Base-by-base conservation (phyloP, 2,888 invertebrate species). In the Furcula furcula region DNA sequence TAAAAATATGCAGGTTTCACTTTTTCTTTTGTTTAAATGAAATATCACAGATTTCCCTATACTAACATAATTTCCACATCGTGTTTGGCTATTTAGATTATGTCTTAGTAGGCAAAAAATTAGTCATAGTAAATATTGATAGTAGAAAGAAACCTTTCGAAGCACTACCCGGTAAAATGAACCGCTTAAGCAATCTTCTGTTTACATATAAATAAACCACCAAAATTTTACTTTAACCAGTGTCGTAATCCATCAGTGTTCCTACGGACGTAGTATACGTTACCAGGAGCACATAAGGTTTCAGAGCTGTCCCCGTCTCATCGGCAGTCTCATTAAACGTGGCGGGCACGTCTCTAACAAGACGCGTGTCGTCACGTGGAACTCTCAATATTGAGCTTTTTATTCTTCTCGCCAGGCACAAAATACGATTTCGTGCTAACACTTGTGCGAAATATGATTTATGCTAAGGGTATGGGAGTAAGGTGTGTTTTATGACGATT, bases 261-360 rank as follows among this genome's bases (percentile, higher is more conserved):
- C 37, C 34, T 29, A 27, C 34, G 18, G 20, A 28, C 21, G 22
- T 38, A 23, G 40, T 27, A 21, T 29, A 43, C 36, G 45, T 46
- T 37, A 39, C 34, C 18, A 33, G 34, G 19, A 40, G 29, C 13
- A 16, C 28, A 23, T 29, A 31, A 34, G 25, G 26, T 28, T 36
- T 31, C 32, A 42, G 30, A 18, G 26, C 13, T 19, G 22, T 22
- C 31, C 27, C 26, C 22, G 29, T 36, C 36, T 46, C 51, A 49
- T 36, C 49, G 18, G 37, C 25, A 44, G 49, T 48, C 53, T 63
- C 64, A 65, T 65, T 65, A 64, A 40, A 26, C 28, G 43, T 33
- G 33, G 33, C 49, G 42, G 46, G 54, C 69, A 69, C 69, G 69
- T 69, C 39, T 33, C 47, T 67, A 68, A 70, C 68, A 61, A 69